Evolutionary conservation across 64 coral and sea anemone species (phyloP), one percentile per base, ranked within the genome.

Genomic region (Cladopsammia gracilis): DNA sequence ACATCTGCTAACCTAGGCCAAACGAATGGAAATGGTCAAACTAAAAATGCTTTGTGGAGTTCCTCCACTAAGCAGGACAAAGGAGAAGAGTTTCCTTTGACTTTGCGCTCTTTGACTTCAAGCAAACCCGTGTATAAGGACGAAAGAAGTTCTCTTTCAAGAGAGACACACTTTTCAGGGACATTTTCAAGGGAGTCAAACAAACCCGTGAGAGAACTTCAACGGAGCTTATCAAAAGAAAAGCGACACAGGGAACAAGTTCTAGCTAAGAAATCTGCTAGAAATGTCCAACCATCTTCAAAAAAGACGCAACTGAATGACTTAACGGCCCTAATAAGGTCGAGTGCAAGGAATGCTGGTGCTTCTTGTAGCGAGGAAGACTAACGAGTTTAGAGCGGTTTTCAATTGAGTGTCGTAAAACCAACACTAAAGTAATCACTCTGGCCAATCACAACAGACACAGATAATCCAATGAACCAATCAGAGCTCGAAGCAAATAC

Each of bases 281-380:
- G 62, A 19, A n/a, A 25, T 4, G 19, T 15, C 3, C 48, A 88
- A 62, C 25, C 69, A 10, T 49, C 86, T 62, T 88, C 70, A 58
- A 25, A 57, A 20, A 85, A 49, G 62, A 60, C 70, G 9, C 71
- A 70, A 70, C 9, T 77, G 24, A 58, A 77, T 45, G 83, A 70
- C 43, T 53, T 93, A 7, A 93, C 91, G 13, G 82, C 82, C 0
- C 68, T 93, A 18, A 80, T 87, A 18, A 54, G 91, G 12, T 52
- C 77, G 44, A 93, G 81, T 23, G 52, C 91, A 16, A 93, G 86
- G 71, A 93, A 93, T 62, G 91, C 91, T 47, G 65, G 70, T 24
- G 91, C 72, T 24, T n/a, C 47, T 11, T 68, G 19, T n/a, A 64
- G 62, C 2, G 61, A 84, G 10, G 80, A 84, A 49, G 60, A 64